phyloP scores from a whole-genome alignment of 92 coral and sea anemone genomes.

The Zoanthus sansibaricus region DNA sequence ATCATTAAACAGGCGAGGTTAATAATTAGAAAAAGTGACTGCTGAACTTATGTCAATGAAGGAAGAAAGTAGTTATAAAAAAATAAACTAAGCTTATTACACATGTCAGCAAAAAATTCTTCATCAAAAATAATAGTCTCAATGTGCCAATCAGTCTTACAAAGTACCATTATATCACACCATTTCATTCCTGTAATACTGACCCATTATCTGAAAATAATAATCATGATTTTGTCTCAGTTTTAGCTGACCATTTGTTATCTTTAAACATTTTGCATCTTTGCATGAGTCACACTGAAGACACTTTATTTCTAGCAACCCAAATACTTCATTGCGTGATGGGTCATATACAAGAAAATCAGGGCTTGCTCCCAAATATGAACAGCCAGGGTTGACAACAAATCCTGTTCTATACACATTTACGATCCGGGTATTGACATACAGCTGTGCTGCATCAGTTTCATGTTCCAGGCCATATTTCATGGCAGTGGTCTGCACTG shows the following conservation, averaged over 20 bases:
- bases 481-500: conserved; percentile 14
- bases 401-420: conserved; percentile 34
- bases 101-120: conserved; percentile 22
- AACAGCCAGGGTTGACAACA: conserved; percentile 42
- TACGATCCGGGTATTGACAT: neutral
- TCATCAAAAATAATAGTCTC: conserved; percentile 48
- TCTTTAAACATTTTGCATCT: conserved; percentile 34
- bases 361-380: conserved; percentile 37
- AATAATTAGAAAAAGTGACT: conserved; percentile 6
- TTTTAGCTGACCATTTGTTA: conserved; percentile 24
- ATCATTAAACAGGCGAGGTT: conserved; percentile 1
- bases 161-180: conserved; percentile 52
- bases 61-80: conserved; percentile 41
- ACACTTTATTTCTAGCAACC: conserved; percentile 37
- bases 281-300: conserved; percentile 12
- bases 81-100: conserved; percentile 22
- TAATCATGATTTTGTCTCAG: conserved; percentile 38
- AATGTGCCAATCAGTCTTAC: conserved; percentile 46
- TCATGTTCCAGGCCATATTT: conserved; percentile 28
- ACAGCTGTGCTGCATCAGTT: conserved; percentile 5
- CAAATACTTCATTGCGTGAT: conserved; percentile 4
- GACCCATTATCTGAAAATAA: conserved; percentile 52
- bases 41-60: conserved; percentile 18
- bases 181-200: conserved; percentile 33
- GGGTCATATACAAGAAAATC: conserved; percentile 28